Percentiles rank a stretch among this genome's conserved stretches.
These are phyloP conservation scores for Philopedon plagiatum DNA, from an alignment of 2,888 invertebrate genomes.

Conservation along the genomic window DNA sequence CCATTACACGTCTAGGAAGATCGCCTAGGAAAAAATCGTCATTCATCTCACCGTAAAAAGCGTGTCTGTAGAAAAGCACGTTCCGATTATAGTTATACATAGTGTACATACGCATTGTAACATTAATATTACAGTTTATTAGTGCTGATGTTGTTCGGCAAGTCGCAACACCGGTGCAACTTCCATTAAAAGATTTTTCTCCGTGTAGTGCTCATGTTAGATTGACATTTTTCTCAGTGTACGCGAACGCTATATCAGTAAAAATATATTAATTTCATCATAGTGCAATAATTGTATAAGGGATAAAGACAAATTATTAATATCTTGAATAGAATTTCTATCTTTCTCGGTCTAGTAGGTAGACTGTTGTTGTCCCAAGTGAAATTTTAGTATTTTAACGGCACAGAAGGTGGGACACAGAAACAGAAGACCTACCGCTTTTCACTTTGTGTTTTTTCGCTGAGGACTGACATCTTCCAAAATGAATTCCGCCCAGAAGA, in stretches of 20 bases:
- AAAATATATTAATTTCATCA: too few species aligned
- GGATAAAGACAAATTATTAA: too few species aligned
- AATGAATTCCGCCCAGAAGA: slow-evolving; percentile 66
- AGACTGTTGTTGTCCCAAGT: too few species aligned
- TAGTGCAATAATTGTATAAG: too few species aligned
- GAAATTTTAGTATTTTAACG: not conserved
- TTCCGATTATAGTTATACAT: not conserved
- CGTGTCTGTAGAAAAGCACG: not conserved
- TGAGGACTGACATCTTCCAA: slow-evolving; percentile 21
- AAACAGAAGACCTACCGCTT: not conserved
- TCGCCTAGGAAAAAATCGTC: slow-evolving; percentile 67
- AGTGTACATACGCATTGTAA: slow-evolving; percentile 16
- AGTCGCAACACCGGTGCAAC: too few species aligned
- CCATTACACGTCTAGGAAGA: slow-evolving; percentile 67
- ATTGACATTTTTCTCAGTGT: too few species aligned
- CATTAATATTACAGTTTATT: not conserved
- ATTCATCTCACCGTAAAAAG: slow-evolving; percentile 41
- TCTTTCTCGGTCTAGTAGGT: too few species aligned
- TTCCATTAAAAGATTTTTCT: not conserved
- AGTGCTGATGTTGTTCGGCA: too few species aligned
- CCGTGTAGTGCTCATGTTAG: not conserved
- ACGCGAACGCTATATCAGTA: too few species aligned
- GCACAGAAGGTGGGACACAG: not conserved
- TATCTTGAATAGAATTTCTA: too few species aligned
- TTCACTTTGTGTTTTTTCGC: not conserved